These are phyloP conservation scores for Promerops cafer DNA, from an alignment of 2,113 vertebrate genomes.

Conservation along the genomic window DNA sequence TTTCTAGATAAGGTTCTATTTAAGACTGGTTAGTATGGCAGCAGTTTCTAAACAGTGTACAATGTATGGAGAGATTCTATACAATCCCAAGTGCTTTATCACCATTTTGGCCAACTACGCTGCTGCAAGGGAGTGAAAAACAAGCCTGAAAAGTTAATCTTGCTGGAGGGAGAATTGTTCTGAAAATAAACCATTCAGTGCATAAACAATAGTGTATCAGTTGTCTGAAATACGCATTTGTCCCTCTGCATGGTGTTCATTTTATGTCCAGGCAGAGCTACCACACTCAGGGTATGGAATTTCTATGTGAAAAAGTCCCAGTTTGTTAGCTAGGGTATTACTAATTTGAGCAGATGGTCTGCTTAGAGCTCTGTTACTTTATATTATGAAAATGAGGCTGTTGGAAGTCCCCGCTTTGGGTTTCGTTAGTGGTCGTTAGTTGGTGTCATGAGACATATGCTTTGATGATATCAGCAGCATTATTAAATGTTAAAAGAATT, in stretches of 20 bases:
- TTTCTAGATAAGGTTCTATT: background rate
- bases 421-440: background rate
- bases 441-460: background rate
- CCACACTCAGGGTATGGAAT: background rate
- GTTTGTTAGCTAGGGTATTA: background rate
- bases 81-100: background rate
- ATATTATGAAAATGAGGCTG: background rate
- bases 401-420: background rate
- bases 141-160: constrained; percentile 20
- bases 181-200: constrained; percentile 27
- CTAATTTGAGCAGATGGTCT: background rate
- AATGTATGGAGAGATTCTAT: background rate
- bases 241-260: background rate
- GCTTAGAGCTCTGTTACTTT: background rate
- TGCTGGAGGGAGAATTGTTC: background rate
- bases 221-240: background rate
- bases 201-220: background rate
- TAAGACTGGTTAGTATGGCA: background rate
- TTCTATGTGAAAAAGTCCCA: background rate
- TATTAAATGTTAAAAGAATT: background rate
- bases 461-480: background rate
- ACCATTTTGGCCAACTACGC: background rate
- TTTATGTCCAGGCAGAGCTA: background rate
- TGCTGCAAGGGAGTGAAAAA: background rate
- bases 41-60: background rate